Conservation (phyloP, 2,113 vertebrate genomes). For the Sinocyclocheilus grahami region DNA sequence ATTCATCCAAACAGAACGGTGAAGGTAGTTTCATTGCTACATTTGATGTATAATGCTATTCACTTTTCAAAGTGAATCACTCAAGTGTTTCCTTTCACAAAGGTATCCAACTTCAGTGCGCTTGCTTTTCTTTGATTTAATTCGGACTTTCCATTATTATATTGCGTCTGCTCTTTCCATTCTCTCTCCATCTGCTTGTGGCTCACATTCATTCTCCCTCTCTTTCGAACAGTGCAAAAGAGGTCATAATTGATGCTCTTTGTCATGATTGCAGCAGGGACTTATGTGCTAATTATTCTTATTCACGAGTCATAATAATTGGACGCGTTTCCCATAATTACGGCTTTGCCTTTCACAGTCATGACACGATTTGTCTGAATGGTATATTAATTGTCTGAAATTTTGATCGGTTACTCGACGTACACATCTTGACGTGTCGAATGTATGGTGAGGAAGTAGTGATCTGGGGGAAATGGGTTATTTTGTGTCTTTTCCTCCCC, state of each 20-base stretch:
- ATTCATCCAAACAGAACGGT: slow-evolving; percentile 36
- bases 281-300: slow-evolving; percentile 32
- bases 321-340: slow-evolving; percentile 44
- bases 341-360: slow-evolving; percentile 6
- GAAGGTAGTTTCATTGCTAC: slow-evolving; percentile 12
- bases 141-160: neutral
- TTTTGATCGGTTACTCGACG: slow-evolving; percentile 24
- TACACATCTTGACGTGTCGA: slow-evolving; percentile 25
- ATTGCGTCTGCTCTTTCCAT: neutral
- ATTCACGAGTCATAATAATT: slow-evolving; percentile 34
- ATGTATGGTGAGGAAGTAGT: slow-evolving; percentile 28
- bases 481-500: slow-evolving; percentile 1
- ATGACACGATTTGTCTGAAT: slow-evolving; percentile 28
- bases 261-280: slow-evolving; percentile 14
- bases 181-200: neutral
- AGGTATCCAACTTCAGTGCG: slow-evolving; percentile 8
- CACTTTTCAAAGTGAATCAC: slow-evolving; percentile 21
- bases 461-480: neutral
- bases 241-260: slow-evolving; percentile 37
- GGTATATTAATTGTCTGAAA: slow-evolving; percentile 11
- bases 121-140: slow-evolving; percentile 25
- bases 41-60: slow-evolving; percentile 13
- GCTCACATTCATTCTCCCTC: neutral
- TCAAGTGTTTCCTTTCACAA: slow-evolving; percentile 22
- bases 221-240: neutral